Conservation (phyloP, 2,797 vertebrate genomes). For the Acridotheres tristis region DNA sequence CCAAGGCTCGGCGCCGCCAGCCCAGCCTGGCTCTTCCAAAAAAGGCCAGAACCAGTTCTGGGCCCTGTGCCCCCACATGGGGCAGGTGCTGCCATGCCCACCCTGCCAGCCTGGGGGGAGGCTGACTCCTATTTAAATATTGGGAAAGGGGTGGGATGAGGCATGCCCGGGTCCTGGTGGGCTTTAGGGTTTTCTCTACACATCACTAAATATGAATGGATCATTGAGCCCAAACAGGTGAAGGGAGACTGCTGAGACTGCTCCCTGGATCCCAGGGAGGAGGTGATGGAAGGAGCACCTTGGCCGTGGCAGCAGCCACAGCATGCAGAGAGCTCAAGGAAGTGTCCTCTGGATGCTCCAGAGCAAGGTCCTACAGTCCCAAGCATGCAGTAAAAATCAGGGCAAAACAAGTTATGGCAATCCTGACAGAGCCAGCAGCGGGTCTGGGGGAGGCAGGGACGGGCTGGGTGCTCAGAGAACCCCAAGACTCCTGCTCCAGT, state of each 20-base stretch:
- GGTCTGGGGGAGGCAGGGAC: neutral
- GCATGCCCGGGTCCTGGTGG: neutral
- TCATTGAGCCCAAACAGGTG: neutral
- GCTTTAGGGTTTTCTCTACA: rapidly evolving
- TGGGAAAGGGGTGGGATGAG: neutral
- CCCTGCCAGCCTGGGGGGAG: rapidly evolving
- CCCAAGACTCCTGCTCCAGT: rapidly evolving
- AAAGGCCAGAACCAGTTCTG: neutral
- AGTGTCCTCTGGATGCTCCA: neutral
- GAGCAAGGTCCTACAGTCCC: neutral
- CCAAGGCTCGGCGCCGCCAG: neutral
- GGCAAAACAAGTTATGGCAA: rapidly evolving
- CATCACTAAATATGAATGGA: rapidly evolving
- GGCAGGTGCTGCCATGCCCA: neutral
- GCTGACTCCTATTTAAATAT: rapidly evolving
- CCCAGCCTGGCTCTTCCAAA: constrained; percentile 40
- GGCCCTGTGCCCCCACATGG: neutral
- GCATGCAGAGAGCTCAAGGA: rapidly evolving
- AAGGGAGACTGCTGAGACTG: too few species aligned
- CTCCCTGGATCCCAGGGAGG: neutral
- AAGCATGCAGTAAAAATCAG: neutral
- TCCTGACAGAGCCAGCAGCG: rapidly evolving
- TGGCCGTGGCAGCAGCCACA: neutral
- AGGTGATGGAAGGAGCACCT: neutral
- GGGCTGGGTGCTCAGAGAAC: rapidly evolving